Base-by-base conservation (phyloP, 1,140 invertebrate genomes). In the Eulimnadia texana region DNA sequence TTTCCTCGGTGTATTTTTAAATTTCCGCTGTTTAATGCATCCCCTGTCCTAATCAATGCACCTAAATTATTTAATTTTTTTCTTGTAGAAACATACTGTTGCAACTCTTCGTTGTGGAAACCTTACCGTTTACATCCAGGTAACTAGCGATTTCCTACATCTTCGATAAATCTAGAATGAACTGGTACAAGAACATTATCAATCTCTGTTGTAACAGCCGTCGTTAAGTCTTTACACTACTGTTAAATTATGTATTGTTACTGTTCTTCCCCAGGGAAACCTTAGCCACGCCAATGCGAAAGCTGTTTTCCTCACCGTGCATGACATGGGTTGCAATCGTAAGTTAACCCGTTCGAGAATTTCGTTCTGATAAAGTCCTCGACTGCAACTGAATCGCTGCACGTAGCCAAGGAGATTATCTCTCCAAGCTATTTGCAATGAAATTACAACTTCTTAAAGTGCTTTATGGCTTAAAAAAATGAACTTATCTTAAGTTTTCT, bases 271-370 rank as follows among this genome's bases (percentile, higher is more conserved):
- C 74, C 71, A 90, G 86, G 87, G 87, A 60, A 84, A 87, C 72
- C 71, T 88, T 64, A 80, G 80, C 58, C 83, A 86, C 69, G 81
- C 85, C 68, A 84, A 86, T 67, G 85, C 85, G 67, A 76, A 83
- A 70, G 86, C 88, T 63, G 81, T 89, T 52, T 88, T 93, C 70
- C 74, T 93, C 25, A 93, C 90, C 19, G 86, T 93, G 3, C 90
- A 93, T 73, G 90, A 93, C 71, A 76, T 93, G 65, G 90, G 90
- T 71, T 88, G 85, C 69, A 91, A 91, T 73, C 86, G 88, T 91
- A 77, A 86, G 86, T 87, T 62, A 2, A 47, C 3, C n/a, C 19
- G 28, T 24, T 53, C 3, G 29, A 13, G 22, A 2, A 33, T 63
- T 58, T 33, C 64, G 25, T 28, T 16, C n/a, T n/a, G n/a, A n/a